Conservation (phyloP, 2,797 vertebrate genomes). For the Brotula barbata region DNA sequence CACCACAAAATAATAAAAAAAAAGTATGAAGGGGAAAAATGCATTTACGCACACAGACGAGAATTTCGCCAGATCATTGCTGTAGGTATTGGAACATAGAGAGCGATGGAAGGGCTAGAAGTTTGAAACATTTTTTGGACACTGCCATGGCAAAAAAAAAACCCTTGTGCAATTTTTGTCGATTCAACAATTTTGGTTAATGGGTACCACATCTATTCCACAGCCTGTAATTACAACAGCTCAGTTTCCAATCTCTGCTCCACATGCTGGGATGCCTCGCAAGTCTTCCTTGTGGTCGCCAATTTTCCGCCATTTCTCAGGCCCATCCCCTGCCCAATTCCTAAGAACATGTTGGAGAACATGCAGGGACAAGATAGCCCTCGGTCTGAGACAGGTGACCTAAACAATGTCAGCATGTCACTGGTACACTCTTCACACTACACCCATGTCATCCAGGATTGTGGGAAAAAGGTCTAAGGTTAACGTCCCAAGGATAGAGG, state of each 20-base stretch:
- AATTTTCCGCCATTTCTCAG: slow-evolving; percentile 83
- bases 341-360: slow-evolving; percentile 64
- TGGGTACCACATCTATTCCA: slow-evolving; percentile 87
- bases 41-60: slow-evolving; percentile 64
- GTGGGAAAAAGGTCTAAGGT: slow-evolving; percentile 66
- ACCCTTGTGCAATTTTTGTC: slow-evolving; percentile 84
- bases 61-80: slow-evolving; percentile 75
- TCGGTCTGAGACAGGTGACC: slow-evolving; percentile 77
- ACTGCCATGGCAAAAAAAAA: slow-evolving; percentile 80
- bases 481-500: slow-evolving; percentile 48
- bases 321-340: slow-evolving; percentile 62
- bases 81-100: slow-evolving; percentile 81
- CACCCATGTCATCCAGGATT: slow-evolving; percentile 50
- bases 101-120: slow-evolving; percentile 77
- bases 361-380: slow-evolving; percentile 60
- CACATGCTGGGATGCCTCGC: slow-evolving; percentile 79
- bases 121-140: slow-evolving; percentile 81
- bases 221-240: slow-evolving; percentile 88
- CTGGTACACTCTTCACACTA: slow-evolving; percentile 47
- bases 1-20: slow-evolving; percentile 18
- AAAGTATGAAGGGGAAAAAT: slow-evolving; percentile 48
- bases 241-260: slow-evolving; percentile 86
- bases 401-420: slow-evolving; percentile 59
- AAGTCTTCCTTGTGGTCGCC: slow-evolving; percentile 78
- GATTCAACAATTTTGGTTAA: slow-evolving; percentile 89